phyloP scores from a whole-genome alignment of 2,113 vertebrate genomes.

The Alethe diademata region DNA sequence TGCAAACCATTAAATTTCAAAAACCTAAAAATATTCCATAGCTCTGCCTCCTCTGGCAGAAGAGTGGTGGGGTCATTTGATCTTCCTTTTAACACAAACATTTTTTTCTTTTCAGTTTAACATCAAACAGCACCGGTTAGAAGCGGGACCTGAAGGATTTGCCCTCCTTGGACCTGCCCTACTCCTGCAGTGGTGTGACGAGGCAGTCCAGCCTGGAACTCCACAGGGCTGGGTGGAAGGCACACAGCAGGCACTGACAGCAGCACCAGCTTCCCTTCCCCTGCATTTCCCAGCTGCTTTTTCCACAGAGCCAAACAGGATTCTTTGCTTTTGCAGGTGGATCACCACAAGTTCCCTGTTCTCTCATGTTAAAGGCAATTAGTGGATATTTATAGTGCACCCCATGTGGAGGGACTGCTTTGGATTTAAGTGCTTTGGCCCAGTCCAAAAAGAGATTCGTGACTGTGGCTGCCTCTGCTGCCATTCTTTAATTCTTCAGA shows the following conservation, averaged over 20 bases:
- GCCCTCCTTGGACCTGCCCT: background rate
- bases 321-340: background rate
- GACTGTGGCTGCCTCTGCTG: background rate
- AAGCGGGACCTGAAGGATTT: background rate
- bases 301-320: background rate
- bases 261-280: background rate
- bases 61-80: background rate
- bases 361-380: background rate
- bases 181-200: fast-evolving
- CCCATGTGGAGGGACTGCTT: background rate
- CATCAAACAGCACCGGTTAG: background rate
- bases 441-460: background rate
- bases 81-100: background rate
- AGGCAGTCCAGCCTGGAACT: background rate
- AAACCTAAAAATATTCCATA: background rate
- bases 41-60: background rate
- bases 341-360: background rate
- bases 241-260: background rate
- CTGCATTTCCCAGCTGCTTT: background rate
- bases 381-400: background rate
- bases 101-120: background rate
- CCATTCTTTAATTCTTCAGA: background rate
- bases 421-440: background rate
- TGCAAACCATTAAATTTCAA: background rate
- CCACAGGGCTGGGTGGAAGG: background rate